phyloP scores from a whole-genome alignment of 2,888 invertebrate species.

The Thyatira batis region DNA sequence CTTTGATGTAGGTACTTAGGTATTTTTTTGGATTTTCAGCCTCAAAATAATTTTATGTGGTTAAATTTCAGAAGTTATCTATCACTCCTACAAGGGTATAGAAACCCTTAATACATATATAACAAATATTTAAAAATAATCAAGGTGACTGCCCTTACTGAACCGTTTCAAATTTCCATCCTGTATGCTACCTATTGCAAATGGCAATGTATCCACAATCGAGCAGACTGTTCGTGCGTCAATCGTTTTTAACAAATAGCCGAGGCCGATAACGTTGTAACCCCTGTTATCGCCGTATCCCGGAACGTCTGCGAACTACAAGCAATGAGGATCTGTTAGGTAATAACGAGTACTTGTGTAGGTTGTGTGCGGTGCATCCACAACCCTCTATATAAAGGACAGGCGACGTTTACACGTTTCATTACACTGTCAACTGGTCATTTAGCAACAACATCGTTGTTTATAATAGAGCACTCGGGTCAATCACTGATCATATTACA shows the following conservation, averaged over 20 bases:
- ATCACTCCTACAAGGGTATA: no score
- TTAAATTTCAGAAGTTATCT: no score
- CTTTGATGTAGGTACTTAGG: no score
- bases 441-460: conserved; percentile 28
- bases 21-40: no score
- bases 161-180: no score
- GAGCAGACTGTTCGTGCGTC: conserved; percentile 75
- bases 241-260: conserved; percentile 76
- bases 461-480: conserved; percentile 22
- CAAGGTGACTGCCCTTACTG: no score
- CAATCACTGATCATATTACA: conserved; percentile 44
- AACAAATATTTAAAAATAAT: no score
- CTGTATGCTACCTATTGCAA: neutral
- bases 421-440: conserved; percentile 54
- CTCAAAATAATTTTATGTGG: no score
- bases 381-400: conserved; percentile 64
- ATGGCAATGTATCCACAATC: conserved; percentile 34
- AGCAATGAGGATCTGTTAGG: conserved; percentile 60
- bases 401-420: conserved; percentile 42
- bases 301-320: conserved; percentile 76
- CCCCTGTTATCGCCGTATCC: conserved; percentile 75
- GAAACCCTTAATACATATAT: no score
- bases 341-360: conserved; percentile 39
- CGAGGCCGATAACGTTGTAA: conserved; percentile 68
- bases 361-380: conserved; percentile 53